Evolutionary conservation across 2,797 vertebrate genomes (phyloP), one percentile per base, ranked within the genome.

Genomic region (Ctenopoma multispine): DNA sequence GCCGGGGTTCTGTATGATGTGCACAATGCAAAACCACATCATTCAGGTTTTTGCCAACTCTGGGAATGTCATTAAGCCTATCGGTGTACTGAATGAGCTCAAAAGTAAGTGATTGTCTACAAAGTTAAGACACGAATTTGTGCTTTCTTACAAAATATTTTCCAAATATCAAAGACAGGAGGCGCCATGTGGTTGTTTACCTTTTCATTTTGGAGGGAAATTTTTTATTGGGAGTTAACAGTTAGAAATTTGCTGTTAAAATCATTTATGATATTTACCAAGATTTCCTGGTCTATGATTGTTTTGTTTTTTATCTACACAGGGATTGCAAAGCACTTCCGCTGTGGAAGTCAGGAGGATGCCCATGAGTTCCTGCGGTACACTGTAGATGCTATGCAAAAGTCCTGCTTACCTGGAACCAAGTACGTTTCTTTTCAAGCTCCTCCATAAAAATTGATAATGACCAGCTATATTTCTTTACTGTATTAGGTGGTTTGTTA

Each of bases 1-100:
- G 50, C 94, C 96, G 67, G 97, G 96, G 1, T 99, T 99, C 86
- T 99, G 98, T 89, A 99, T 99, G 97, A 97, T 99, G 98, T 99
- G 98, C 68, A 97, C 95, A 0, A 97, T 99, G 98, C 96, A 99
- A 85, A 95, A 96, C 68, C 98, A 99, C 81, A 93, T 98, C 77
- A 97, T 95, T 82, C 96, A 97, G 87, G 96, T 96, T 56, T 95
- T 98, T 70, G 96, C 96, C 58, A 98, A 96, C 85, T 96, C 97
- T 63, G 96, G 95, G 63, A 96, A 96, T 43, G 95, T 97, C 75
- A 96, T 99, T 70, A 99, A 98, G 79, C 98, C 98, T 2, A 95
- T 96, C 1, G 93, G 95, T 63, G 96, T 99, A 83, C 95, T 99
- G 82, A 97, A 96, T 75, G 96, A 98, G 84, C 95, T 99, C 76